A percentile compares a stretch with the other conserved stretches of the same genome.
phyloP scores from a whole-genome alignment of 2,113 vertebrate species.

The Rhinoptilus africanus region DNA sequence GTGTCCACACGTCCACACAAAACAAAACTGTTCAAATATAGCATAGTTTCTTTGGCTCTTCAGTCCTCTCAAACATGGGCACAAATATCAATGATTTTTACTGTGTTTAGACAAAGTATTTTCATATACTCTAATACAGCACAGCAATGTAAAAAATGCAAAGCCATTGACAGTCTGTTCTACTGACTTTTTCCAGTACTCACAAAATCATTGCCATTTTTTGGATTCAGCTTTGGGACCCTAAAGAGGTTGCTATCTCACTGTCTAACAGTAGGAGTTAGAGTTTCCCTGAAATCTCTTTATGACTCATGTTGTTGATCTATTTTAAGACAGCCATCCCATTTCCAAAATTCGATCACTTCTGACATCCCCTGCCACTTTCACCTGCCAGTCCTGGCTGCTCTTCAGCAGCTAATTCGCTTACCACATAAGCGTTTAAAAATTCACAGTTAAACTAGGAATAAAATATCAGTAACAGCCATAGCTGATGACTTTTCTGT shows the following conservation, averaged over 20 bases:
- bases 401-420: conserved; percentile 68
- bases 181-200: not conserved
- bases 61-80: not conserved
- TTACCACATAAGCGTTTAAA: conserved; percentile 55
- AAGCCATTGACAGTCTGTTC: not conserved
- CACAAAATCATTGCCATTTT: not conserved
- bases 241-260: not conserved
- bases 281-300: conserved; percentile 40
- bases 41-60: not conserved
- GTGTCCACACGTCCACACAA: not conserved
- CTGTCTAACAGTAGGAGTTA: not conserved
- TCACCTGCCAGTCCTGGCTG: conserved; percentile 63
- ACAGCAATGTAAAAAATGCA: not conserved
- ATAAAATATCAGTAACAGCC: conserved; percentile 36
- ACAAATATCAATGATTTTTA: not conserved
- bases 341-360: conserved; percentile 67
- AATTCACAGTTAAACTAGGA: conserved; percentile 49
- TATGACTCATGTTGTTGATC: conserved; percentile 17
- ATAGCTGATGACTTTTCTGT: conserved; percentile 26
- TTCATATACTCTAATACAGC: not conserved
- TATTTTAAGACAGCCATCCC: conserved; percentile 70
- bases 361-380: conserved; percentile 50
- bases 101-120: not conserved
- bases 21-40: not conserved
- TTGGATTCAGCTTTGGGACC: not conserved